A percentile compares a stretch with the other conserved stretches of the same genome.
Conservation (phyloP, 1,140 invertebrate species). For the Neodiprion lecontei region DNA sequence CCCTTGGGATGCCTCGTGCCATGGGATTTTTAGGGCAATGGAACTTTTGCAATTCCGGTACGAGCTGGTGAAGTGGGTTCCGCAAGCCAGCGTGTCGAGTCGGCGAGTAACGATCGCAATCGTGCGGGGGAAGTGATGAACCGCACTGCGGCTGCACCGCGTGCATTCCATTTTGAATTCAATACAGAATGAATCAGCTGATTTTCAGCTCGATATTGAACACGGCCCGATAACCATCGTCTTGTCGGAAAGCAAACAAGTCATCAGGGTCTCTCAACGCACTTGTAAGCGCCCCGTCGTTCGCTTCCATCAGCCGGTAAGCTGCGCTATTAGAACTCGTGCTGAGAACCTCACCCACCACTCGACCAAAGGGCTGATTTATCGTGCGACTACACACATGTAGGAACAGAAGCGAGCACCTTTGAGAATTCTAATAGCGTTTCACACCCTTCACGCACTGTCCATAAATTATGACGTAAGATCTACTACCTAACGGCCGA, state of each 20-base stretch:
- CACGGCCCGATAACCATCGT: not conserved
- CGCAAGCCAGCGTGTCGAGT: no score
- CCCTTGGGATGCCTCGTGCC: no score
- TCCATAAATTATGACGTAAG: slow-evolving; percentile 2
- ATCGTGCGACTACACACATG: not conserved
- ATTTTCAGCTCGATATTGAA: not conserved
- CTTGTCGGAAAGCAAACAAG: slow-evolving; percentile 7
- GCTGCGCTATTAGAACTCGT: no score
- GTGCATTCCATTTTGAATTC: slow-evolving; percentile 3
- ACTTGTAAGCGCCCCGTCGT: not conserved
- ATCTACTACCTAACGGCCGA: not conserved
- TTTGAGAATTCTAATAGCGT: slow-evolving; percentile 7
- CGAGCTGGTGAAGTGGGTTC: no score
- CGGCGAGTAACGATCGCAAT: not conserved
- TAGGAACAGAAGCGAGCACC: slow-evolving; percentile 4
- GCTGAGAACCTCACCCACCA: not conserved
- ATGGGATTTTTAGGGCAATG: no score
- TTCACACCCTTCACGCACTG: slow-evolving; percentile 4
- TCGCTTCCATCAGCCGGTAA: not conserved
- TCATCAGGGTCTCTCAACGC: not conserved
- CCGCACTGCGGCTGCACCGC: not conserved
- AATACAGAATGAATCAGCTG: slow-evolving; percentile 5
- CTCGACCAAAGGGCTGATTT: slow-evolving; percentile 4
- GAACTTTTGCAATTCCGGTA: no score
- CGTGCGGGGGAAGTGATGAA: not conserved